Evolutionary conservation across 1,140 invertebrate genomes (phyloP).

Genomic region (Steinernema feltiae): DNA sequence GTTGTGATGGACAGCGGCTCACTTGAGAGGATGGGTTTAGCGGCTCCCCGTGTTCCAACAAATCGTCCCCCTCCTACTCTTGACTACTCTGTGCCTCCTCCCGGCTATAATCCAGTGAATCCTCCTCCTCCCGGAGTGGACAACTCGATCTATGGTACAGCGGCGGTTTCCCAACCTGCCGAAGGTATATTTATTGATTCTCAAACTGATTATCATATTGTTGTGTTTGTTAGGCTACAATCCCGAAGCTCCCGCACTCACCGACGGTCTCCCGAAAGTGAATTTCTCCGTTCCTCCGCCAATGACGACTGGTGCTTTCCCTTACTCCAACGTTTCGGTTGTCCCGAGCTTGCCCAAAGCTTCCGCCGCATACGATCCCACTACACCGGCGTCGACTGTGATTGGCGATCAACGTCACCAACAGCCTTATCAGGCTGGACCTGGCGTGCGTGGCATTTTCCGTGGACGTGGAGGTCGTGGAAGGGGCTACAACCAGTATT

Average conservation of each 20-base stretch:
- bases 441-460: neutral
- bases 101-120: conserved; percentile 41
- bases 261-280: conserved; percentile 3
- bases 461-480: conserved; percentile 33
- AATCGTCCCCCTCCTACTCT: conserved; percentile 14
- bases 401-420: neutral
- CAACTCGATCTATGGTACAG: neutral
- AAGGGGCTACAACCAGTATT: neutral
- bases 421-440: neutral
- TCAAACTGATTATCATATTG: conserved; percentile 43
- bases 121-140: conserved; percentile 39
- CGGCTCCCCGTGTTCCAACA: neutral
- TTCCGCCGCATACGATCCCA: neutral
- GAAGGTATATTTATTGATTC: conserved; percentile 1
- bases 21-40: conserved; percentile 22
- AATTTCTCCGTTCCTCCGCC: conserved; percentile 38
- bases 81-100: conserved; percentile 35
- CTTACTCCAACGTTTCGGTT: neutral
- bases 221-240: conserved; percentile 40
- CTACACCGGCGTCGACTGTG: neutral
- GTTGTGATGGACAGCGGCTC: conserved; percentile 73
- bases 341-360: neutral
- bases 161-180: conserved; percentile 6
- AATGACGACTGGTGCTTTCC: neutral
- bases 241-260: conserved; percentile 40